These are phyloP conservation scores for Spisula subtruncata DNA, from an alignment of 2,888 invertebrate genomes.

Conservation along the genomic window DNA sequence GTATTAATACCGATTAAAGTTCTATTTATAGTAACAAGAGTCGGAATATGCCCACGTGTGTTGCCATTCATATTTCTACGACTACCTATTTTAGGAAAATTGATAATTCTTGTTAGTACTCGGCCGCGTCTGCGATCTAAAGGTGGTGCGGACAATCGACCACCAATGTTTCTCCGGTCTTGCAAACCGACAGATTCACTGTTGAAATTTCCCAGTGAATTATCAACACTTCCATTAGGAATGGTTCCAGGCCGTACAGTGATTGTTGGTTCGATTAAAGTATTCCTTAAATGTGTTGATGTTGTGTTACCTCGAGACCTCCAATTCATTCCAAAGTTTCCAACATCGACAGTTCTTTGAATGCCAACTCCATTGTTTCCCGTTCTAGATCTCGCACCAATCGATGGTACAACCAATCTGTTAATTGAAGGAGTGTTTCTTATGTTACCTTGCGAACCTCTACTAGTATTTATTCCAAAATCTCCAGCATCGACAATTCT, in stretches of 20 bases:
- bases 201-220: not conserved
- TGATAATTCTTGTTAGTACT: not conserved
- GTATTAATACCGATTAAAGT: not conserved
- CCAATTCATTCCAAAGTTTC: not conserved
- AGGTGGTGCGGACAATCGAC: slow-evolving; percentile 18
- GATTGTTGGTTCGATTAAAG: too few relatives aligned
- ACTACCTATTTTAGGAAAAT: not conserved
- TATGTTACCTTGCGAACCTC: not conserved
- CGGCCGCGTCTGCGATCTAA: not conserved
- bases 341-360: not conserved
- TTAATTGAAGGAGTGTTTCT: not conserved
- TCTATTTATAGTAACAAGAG: not conserved
- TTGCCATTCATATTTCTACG: not conserved
- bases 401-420: not conserved
- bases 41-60: not conserved
- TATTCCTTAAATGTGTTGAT: too few relatives aligned
- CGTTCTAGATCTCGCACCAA: not conserved
- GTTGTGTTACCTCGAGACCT: too few relatives aligned
- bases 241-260: too few relatives aligned
- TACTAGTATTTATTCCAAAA: not conserved
- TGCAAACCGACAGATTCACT: not conserved
- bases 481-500: not conserved
- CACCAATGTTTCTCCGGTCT: not conserved
- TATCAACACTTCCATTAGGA: not conserved
- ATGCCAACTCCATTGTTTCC: not conserved